Evolutionary conservation across 2,888 invertebrate genomes (phyloP).

Genomic region (Lithophane ornitopus): DNA sequence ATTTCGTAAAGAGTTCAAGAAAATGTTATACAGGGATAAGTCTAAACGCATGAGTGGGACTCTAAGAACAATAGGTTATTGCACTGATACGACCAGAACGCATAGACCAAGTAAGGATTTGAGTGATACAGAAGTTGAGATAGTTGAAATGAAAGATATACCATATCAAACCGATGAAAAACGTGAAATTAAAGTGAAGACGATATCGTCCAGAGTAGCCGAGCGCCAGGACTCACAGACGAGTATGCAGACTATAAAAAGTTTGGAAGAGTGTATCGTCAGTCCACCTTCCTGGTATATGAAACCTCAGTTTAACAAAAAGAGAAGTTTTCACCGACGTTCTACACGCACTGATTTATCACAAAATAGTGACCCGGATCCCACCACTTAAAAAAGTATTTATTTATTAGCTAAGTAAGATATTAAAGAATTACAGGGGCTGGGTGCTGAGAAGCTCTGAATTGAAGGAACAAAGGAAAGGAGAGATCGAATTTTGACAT

Average conservation of each 20-base stretch:
- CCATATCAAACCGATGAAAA: constrained; percentile 77
- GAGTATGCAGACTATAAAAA: constrained; percentile 82
- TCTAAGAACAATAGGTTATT: constrained; percentile 81
- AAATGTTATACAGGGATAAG: constrained; percentile 83
- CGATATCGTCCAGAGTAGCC: constrained; percentile 80
- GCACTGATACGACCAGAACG: constrained; percentile 77
- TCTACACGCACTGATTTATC: constrained; percentile 80
- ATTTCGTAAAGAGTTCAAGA: constrained; percentile 92
- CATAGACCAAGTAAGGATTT: constrained; percentile 84
- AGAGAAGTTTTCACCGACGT: constrained; percentile 85
- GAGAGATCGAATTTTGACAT: not conserved
- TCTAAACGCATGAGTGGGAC: constrained; percentile 83
- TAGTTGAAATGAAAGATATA: constrained; percentile 89
- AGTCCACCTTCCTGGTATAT: constrained; percentile 89
- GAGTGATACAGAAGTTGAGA: constrained; percentile 88
- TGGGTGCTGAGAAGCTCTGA: constrained; percentile 3
- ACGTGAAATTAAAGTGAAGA: constrained; percentile 71
- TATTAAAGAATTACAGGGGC: not conserved
- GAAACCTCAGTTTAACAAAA: constrained; percentile 89
- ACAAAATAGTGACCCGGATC: constrained; percentile 69
- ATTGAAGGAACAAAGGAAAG: not conserved
- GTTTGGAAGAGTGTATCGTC: constrained; percentile 81
- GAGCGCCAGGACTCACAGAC: constrained; percentile 80
- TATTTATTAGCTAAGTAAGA: constrained; percentile 4
- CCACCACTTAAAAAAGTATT: constrained; percentile 59